These are phyloP conservation scores for Neodiprion lecontei DNA, from an alignment of 1,140 invertebrate genomes.

Conservation along the genomic window DNA sequence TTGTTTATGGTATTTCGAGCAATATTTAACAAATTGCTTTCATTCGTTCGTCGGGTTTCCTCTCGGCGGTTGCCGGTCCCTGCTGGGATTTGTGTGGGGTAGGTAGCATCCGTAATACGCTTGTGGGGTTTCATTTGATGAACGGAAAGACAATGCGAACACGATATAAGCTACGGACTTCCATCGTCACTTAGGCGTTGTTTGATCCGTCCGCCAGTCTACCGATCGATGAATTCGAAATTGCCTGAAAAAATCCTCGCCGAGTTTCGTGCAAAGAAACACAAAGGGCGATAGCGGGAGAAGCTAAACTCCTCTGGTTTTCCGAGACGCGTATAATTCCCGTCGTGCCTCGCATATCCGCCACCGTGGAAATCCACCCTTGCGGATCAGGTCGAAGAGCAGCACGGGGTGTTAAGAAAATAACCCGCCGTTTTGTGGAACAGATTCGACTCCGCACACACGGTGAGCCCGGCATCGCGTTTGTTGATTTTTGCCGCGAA, in stretches of 20 bases:
- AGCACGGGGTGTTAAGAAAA: conserved; percentile 19
- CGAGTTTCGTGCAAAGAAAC: too few species aligned
- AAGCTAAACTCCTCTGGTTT: neutral
- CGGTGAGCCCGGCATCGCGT: neutral
- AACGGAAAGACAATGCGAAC: neutral
- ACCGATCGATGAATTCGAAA: too few species aligned
- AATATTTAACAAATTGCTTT: conserved; percentile 48
- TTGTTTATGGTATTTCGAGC: conserved; percentile 33
- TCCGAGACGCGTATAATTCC: neutral
- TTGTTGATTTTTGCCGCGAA: conserved; percentile 20
- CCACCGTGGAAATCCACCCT: neutral
- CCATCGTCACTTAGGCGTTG: too few species aligned
- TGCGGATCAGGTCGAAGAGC: neutral
- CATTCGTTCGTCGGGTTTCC: conserved; percentile 20
- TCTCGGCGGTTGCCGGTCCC: neutral
- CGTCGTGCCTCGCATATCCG: neutral
- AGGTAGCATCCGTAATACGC: neutral
- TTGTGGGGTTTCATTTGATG: conserved; percentile 18
- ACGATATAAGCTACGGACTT: too few species aligned
- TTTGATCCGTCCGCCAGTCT: too few species aligned
- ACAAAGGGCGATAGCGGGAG: too few species aligned
- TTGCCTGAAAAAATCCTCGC: too few species aligned
- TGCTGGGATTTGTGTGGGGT: conserved; percentile 5
- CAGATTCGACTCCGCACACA: conserved; percentile 14
- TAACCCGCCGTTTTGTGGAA: conserved; percentile 1